Evolutionary conservation across 2,113 vertebrate genomes (phyloP), one percentile per base, ranked within the genome.

Genomic region (Dendrocopos noguchii): DNA sequence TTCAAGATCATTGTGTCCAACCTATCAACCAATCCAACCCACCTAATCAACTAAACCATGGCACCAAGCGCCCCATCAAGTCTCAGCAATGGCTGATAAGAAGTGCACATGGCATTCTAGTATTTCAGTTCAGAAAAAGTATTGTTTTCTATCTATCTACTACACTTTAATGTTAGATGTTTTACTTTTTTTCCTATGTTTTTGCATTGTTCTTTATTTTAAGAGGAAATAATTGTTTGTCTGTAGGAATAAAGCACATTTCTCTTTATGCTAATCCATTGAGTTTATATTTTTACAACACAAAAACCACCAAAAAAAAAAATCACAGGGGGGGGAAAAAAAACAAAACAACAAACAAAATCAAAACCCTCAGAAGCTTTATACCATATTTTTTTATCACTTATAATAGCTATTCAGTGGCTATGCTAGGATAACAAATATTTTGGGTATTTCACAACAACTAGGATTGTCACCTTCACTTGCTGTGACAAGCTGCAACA

Each of bases 401-500:
- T 87, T 78, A 15, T 57, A 61, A 31, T 34, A 68, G 19, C 36
- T 84, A 3, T 64, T 76, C 39, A 53, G 0, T 80, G 13, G 18
- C 74, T 92, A 11, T 28, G 14, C 21, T 57, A 68, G 10, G 39
- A 34, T 55, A 78, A 39, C 50, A 80, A 68, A 28, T 88, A 63
- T 78, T 94, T 72, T 85, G 46, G 24, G 78, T 44, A 55, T 90
- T 93, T 85, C 82, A 75, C 61, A 68, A 59, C 8, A 55, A 50
- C 28, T 46, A 84, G 61, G 29, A 75, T 73, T 73, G 44, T 83
- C 77, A 90, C 79, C 63, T 95, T 94, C 53, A 85, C 73, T 85
- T 93, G 39, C 82, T 83, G 55, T 88, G 76, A 44, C 91, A 96
- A 88, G 73, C 79, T 59, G 50, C 61, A 90, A 6, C 81, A 75